These are phyloP conservation scores for Eclectus roratus DNA, from an alignment of 2,113 vertebrate species.

Conservation along the genomic window DNA sequence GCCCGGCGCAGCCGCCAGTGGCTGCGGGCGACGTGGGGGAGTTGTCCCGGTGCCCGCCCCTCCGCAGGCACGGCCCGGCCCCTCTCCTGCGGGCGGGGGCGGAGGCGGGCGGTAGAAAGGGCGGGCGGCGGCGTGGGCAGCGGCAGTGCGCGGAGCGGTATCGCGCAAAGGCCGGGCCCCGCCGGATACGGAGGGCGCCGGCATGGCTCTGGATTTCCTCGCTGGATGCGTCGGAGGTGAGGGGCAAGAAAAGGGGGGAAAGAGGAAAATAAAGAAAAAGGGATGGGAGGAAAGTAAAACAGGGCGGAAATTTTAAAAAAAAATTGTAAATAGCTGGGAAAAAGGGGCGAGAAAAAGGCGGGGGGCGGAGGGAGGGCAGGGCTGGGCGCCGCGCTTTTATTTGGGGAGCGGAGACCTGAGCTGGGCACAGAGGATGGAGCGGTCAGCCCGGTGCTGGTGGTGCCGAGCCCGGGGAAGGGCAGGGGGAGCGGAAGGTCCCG, in stretches of 20 bases:
- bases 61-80: background rate
- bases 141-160: background rate
- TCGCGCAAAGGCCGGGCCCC: background rate
- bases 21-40: background rate
- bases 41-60: background rate
- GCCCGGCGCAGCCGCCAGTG: background rate
- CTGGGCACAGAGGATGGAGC: background rate
- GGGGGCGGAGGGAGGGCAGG: too few species aligned
- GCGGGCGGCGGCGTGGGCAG: background rate
- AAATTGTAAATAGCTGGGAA: background rate
- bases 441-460: background rate
- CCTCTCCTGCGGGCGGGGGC: background rate
- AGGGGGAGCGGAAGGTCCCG: background rate
- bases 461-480: background rate
- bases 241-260: background rate
- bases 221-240: slow-evolving; percentile 93
- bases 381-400: background rate
- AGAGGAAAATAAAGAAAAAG: too few species aligned
- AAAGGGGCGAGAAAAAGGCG: too few species aligned
- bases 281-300: background rate
- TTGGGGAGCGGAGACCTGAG: background rate
- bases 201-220: slow-evolving; percentile 88
- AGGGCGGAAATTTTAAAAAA: accelerated
- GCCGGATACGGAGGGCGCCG: background rate
- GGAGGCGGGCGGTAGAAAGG: background rate